Conservation (phyloP, 2,888 invertebrate genomes). For the Metalampra italica region DNA sequence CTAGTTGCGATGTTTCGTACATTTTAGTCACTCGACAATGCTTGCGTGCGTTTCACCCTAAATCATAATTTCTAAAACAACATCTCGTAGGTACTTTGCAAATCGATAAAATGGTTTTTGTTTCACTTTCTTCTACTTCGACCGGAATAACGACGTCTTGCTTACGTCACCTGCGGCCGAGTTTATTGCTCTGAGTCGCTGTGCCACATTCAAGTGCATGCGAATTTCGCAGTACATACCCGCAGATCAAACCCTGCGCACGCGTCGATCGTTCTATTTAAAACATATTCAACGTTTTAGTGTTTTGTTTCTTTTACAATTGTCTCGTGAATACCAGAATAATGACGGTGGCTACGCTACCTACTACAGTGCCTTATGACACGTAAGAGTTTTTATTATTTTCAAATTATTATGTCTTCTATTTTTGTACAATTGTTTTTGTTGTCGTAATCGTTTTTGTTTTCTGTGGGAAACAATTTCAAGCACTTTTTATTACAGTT, state of each 20-base stretch:
- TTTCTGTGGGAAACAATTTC: too few relatives aligned
- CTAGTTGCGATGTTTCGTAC: too few relatives aligned
- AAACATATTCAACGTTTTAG: conserved; percentile 3
- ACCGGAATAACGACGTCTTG: conserved; percentile 4
- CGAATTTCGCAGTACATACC: conserved; percentile 10
- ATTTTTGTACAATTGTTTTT: not conserved
- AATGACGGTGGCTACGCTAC: conserved; percentile 6
- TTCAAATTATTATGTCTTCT: not conserved
- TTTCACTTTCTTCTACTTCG: conserved; percentile 1
- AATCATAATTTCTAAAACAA: too few relatives aligned
- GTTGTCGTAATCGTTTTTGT: not conserved
- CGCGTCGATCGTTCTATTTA: not conserved
- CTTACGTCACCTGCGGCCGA: conserved; percentile 9
- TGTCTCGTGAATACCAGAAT: not conserved
- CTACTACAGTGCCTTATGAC: conserved; percentile 15
- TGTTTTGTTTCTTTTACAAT: not conserved
- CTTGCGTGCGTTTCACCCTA: too few relatives aligned
- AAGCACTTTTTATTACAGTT: too few relatives aligned
- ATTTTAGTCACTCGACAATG: not conserved
- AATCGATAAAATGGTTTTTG: not conserved
- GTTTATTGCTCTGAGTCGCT: conserved; percentile 5
- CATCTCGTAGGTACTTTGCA: too few relatives aligned
- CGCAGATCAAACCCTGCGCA: conserved; percentile 4
- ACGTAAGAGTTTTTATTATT: conserved; percentile 11
- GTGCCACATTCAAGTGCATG: conserved; percentile 2